These are phyloP conservation scores for Drosophila nigromelanica DNA, from an alignment of 1,140 invertebrate genomes.

Conservation along the genomic window DNA sequence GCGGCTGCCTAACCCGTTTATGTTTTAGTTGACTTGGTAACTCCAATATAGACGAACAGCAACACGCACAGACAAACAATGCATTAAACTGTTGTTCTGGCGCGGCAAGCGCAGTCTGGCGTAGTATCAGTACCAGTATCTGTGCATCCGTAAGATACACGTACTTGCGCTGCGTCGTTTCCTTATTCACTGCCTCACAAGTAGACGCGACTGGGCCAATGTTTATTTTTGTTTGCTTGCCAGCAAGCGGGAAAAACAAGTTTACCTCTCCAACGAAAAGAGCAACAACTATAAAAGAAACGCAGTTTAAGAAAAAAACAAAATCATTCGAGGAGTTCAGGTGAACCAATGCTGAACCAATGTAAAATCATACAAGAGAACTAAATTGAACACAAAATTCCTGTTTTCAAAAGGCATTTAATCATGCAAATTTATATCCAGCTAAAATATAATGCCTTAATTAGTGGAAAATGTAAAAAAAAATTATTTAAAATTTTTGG, in stretches of 20 bases:
- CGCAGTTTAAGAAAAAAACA: constrained; percentile 55
- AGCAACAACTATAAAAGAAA: constrained; percentile 38
- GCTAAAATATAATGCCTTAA: constrained; percentile 45
- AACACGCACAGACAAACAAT: constrained; percentile 68
- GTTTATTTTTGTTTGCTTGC: constrained; percentile 77
- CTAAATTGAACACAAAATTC: constrained; percentile 19
- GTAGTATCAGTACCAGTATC: constrained; percentile 42
- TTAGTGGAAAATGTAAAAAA: constrained; percentile 48
- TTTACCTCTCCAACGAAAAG: constrained; percentile 54
- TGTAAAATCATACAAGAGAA: background rate
- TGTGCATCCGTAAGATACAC: constrained; percentile 72
- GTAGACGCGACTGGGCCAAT: constrained; percentile 55
- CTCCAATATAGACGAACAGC: constrained; percentile 35
- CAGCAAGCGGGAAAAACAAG: constrained; percentile 77
- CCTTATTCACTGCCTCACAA: constrained; percentile 61
- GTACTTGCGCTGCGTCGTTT: constrained; percentile 60
- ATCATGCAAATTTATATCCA: constrained; percentile 45
- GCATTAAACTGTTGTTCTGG: constrained; percentile 59
- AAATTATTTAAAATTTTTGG: constrained; percentile 31
- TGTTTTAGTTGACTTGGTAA: constrained; percentile 72
- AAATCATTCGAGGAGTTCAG: constrained; percentile 58
- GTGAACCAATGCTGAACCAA: constrained; percentile 39
- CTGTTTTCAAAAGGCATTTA: constrained; percentile 22
- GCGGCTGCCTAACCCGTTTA: constrained; percentile 70
- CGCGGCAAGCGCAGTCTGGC: constrained; percentile 19